Evolutionary conservation across 2,113 vertebrate species (phyloP).

Genomic region (Corythornis cristatus): DNA sequence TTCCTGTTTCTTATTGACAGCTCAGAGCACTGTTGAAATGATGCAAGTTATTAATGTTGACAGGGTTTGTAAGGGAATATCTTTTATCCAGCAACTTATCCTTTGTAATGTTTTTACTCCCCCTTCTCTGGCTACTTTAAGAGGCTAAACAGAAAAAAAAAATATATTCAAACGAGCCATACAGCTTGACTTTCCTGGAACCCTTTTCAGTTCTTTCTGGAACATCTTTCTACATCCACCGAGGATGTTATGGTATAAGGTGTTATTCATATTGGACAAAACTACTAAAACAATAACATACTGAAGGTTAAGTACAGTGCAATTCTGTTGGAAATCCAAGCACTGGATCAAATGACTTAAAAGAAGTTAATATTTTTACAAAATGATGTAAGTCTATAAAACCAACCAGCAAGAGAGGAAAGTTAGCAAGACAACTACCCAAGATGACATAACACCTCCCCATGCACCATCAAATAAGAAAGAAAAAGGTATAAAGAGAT

Average conservation of each 20-base stretch:
- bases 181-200: conserved; percentile 43
- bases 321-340: conserved; percentile 36
- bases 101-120: conserved; percentile 62
- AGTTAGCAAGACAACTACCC: background rate
- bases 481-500: background rate
- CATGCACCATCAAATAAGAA: background rate
- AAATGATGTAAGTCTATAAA: background rate
- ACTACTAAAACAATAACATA: conserved; percentile 60
- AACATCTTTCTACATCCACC: conserved; percentile 27
- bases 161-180: conserved; percentile 22
- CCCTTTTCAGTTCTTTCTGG: conserved; percentile 42
- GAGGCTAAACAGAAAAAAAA: conserved; percentile 16
- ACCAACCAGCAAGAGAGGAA: background rate
- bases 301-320: conserved; percentile 52
- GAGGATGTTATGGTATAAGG: conserved; percentile 59
- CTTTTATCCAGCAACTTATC: conserved; percentile 34
- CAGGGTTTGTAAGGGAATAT: conserved; percentile 58
- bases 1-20: conserved; percentile 62
- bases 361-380: conserved; percentile 26
- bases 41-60: conserved; percentile 60
- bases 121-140: conserved; percentile 50
- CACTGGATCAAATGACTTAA: background rate
- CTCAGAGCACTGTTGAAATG: conserved; percentile 7
- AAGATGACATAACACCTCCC: background rate
- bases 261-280: conserved; percentile 65